Evolutionary conservation across 2,888 invertebrate species (phyloP).

Genomic region (Pseudeuparius sepicola): DNA sequence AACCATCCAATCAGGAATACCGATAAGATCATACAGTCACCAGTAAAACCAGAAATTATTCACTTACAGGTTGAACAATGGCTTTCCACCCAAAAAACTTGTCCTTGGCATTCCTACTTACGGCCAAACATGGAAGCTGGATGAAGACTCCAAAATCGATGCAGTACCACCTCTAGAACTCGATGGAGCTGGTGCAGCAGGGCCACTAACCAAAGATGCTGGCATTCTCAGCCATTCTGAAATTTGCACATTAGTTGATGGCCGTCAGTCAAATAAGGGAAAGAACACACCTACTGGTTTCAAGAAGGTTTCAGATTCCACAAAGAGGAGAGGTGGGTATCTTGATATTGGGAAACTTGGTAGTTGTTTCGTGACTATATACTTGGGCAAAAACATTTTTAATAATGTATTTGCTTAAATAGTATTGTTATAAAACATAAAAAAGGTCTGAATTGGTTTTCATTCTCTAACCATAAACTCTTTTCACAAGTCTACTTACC

Average conservation of each 20-base stretch:
- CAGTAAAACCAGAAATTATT: no score
- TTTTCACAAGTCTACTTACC: no score
- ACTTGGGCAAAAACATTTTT: no score
- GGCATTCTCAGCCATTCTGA: slow-evolving; percentile 68
- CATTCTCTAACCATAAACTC: no score
- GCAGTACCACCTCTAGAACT: slow-evolving; percentile 60
- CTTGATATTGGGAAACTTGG: no score
- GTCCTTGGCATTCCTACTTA: slow-evolving; percentile 59
- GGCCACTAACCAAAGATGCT: slow-evolving; percentile 56
- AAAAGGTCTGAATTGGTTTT: no score
- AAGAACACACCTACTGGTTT: slow-evolving; percentile 49
- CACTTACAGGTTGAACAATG: slow-evolving; percentile 44
- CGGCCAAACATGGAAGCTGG: slow-evolving; percentile 66
- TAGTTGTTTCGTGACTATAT: no score
- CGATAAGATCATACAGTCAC: no score
- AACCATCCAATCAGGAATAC: no score
- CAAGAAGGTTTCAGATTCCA: slow-evolving; percentile 66
- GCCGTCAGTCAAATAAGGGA: slow-evolving; percentile 38
- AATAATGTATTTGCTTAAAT: no score
- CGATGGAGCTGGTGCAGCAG: slow-evolving; percentile 60
- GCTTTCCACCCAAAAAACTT: slow-evolving; percentile 56
- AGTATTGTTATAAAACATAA: no score
- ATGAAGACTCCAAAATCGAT: slow-evolving; percentile 58
- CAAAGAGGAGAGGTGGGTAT: slow-evolving; percentile 62
- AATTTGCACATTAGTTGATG: slow-evolving; percentile 59